Base-by-base conservation (phyloP, 2,113 vertebrate genomes). In the Microtus oregoni region DNA sequence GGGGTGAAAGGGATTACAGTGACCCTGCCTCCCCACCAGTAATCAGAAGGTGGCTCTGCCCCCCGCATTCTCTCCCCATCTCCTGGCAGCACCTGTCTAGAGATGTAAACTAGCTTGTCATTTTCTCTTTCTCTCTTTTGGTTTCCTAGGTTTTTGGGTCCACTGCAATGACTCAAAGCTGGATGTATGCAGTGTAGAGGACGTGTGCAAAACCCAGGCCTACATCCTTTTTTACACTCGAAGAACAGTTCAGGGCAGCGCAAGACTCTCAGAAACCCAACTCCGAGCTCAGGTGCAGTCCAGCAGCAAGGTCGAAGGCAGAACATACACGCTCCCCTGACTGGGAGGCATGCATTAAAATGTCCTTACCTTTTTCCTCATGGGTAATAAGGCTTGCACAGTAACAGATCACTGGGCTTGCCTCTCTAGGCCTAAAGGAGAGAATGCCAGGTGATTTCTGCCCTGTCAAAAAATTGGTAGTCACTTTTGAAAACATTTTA, bases 151-250 rank as follows among this genome's bases (percentile, higher is more conserved):
- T 98, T 99, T 99, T 98, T 99, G 99, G 99, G 99, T 99, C 98
- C 99, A 99, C 99, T 99, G 99, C 99, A 99, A 99, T 92, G 99
- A 99, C 99, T 99, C 99, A 97, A 99, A 99, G 98, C 99, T 99
- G 99, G 99, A 99, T 98, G 99, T 99, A 98, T 99, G 99, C 99
- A 99, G 99, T 67, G 99, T 99, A 98, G 99, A 99, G 99, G 99
- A 99, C 98, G 99, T 99, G 98, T 99, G 99, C 99, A 99, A 99
- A 99, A 99, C 99, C 99, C 99, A 99, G 98, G 99, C 99, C 98
- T 99, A 99, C 98, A 99, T 99, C 98, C 99, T 99, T 98, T 99
- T 99, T 99, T 99, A 99, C 97, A 99, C 99, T 98, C 99, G 99
- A 99, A 99, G 99, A 98, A 99, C 99, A 86, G 98, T 98, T 98